A percentile compares a stretch with the other conserved stretches of the same genome.
Evolutionary conservation across 2,888 invertebrate genomes (phyloP).

Genomic region (Drepanosiphum platanoidis): DNA sequence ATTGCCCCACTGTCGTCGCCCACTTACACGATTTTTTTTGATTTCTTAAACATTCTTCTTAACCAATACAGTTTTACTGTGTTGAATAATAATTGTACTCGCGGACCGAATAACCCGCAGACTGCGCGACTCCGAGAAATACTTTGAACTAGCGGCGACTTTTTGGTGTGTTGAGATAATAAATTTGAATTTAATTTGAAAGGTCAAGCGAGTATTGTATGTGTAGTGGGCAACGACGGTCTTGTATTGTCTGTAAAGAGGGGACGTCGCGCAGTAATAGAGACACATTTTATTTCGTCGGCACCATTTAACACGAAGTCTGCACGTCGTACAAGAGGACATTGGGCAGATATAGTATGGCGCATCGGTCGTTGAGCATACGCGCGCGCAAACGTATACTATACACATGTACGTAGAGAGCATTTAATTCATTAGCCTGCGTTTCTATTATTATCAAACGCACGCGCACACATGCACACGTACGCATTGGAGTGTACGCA

Average conservation of each 20-base stretch:
- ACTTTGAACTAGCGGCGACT: not conserved
- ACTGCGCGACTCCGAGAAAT: too few species aligned
- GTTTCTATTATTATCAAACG: slow-evolving; percentile 15
- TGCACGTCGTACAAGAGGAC: slow-evolving; percentile 6
- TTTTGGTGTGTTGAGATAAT: not conserved
- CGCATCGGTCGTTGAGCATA: slow-evolving; percentile 31
- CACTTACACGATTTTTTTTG: too few species aligned
- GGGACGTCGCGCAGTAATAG: not conserved
- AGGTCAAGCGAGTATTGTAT: slow-evolving; percentile 12
- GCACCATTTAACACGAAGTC: slow-evolving; percentile 54
- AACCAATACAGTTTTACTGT: too few species aligned
- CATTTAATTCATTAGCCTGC: slow-evolving; percentile 54
- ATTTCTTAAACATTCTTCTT: too few species aligned
- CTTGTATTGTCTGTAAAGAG: not conserved
- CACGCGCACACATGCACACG: not conserved
- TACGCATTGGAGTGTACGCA: not conserved
- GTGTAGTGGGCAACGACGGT: not conserved
- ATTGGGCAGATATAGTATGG: not conserved
- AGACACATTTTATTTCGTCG: slow-evolving; percentile 32
- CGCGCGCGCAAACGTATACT: not conserved
- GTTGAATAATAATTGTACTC: too few species aligned
- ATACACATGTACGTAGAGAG: not conserved
- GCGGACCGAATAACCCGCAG: too few species aligned
- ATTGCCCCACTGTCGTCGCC: too few species aligned
- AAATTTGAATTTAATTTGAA: slow-evolving; percentile 43